Evolutionary conservation across 2,113 vertebrate genomes (phyloP).

Genomic region (Calonectris borealis): DNA sequence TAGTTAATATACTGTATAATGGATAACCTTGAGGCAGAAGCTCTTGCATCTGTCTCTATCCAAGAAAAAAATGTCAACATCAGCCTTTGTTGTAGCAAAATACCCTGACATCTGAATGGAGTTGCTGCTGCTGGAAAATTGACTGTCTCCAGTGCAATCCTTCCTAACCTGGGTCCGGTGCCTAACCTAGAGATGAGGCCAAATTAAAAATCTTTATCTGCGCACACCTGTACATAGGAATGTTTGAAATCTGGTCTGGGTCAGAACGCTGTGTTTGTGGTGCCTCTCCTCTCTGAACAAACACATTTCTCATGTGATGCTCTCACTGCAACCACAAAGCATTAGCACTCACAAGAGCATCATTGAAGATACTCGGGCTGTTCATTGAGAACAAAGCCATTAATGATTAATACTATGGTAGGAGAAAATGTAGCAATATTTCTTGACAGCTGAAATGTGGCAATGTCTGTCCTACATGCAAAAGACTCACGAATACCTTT

Average conservation of each 20-base stretch:
- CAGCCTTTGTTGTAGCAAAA: constrained; percentile 54
- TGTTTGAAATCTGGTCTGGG: neutral
- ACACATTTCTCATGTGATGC: constrained; percentile 40
- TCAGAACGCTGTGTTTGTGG: neutral
- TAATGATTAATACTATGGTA: constrained; percentile 55
- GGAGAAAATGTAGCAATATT: constrained; percentile 54
- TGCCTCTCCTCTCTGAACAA: constrained; percentile 8
- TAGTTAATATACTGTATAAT: constrained; percentile 44
- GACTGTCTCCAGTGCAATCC: neutral
- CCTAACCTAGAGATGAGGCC: neutral
- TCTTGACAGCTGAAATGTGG: constrained; percentile 54
- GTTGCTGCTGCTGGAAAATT: neutral
- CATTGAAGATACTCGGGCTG: constrained; percentile 52
- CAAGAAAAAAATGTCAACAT: constrained; percentile 55
- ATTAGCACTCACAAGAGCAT: constrained; percentile 59
- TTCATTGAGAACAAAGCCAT: constrained; percentile 67
- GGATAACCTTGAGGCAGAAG: constrained; percentile 59
- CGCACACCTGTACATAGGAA: neutral
- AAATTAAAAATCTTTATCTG: neutral
- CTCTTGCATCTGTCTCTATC: constrained; percentile 46
- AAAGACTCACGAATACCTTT: constrained; percentile 3
- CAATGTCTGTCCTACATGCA: neutral
- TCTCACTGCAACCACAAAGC: constrained; percentile 52
- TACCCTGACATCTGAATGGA: constrained; percentile 8
- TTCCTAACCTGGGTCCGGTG: neutral